Base-by-base conservation (phyloP, 2,888 invertebrate genomes). In the Acleris literana region DNA sequence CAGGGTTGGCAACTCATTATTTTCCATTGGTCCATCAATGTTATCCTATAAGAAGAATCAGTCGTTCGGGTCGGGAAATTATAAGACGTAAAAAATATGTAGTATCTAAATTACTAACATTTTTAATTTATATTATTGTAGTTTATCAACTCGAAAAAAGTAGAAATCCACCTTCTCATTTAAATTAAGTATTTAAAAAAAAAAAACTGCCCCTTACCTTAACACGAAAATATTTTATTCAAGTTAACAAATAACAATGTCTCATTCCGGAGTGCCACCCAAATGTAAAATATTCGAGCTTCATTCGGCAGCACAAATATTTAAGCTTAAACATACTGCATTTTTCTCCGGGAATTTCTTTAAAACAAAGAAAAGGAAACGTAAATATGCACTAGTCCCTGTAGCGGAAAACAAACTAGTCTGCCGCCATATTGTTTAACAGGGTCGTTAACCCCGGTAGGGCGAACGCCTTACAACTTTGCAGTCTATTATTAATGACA, bases 401-500 rank as follows among this genome's bases (percentile, higher is more conserved):
- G 81, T 82, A 79, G 83, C 79, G 77, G 76, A 80, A 84, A 86
- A 85, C 81, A 82, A 84, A 82, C 81, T 82, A 85, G 81, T 83
- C 83, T 83, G 79, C 74, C 66, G 76, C 71, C 72, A 77, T 44
- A 63, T 74, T 77, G 83, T 84, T 83, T 82, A 84, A 86, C 87
- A 81, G 86, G 91, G 91, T 90, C 83, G 83, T 90, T 88, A 90
- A 90, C 91, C 92, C 79, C 82, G 74, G 74, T 72, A 86, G 88
- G 87, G 86, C 82, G 79, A 79, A 81, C 88, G 87, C 91, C 90
- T 90, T 85, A 80, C 81, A 86, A 86, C 84, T 88, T 87, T 83
- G 78, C 81, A 77, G 85, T 92, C 85, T 90, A 90, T 92, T 92
- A 92, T 90, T 92, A 92, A 92, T 90, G 90, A 90, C 87, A 82